Base-by-base conservation (phyloP, 2,797 vertebrate species). In the Trichosurus vulpecula region DNA sequence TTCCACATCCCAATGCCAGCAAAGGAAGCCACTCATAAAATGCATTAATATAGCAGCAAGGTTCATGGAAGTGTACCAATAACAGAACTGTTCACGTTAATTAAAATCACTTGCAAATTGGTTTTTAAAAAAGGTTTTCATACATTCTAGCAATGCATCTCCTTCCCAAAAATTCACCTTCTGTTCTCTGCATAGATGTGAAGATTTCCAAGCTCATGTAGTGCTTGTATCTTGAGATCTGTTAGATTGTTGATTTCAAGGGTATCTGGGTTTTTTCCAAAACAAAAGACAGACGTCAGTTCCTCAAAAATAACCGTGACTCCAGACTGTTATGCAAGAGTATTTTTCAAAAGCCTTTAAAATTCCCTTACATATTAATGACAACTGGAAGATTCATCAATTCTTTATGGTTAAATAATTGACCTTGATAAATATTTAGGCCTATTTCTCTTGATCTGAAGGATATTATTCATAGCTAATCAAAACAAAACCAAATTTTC, bases 171-270 rank as follows among this genome's bases (percentile, higher is more conserved):
- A 92, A 61, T 1, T 8, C 98, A 99, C 99, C 99, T 98, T 98
- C 98, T 98, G 98, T 99, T 99, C 97, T 98, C 98, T 52, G 98
- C 98, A 92, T 99, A 99, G 97, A 99, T 98, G n/a, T 99, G 98
- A 95, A 99, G 98, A 98, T 99, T 99, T 98, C 99, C 99, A 96
- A 99, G 98, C 96, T 99, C 99, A 98, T 99, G 99, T 90, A 99
- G 98, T 4, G 99, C 99, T 98, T 99, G 99, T 96, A 99, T 98
- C 95, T 98, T 99, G 93, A 99, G 99, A 55, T 99, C 99, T 97
- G 98, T 98, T 94, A 99, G 98, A 90, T 98, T 98, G 92, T 98
- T 99, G 96, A 98, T 98, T 97, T 99, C 98, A 97, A 99, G 99
- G 93, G 98, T 98, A 98, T 99, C 99, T 99, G 98, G 96, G n/a